A percentile compares a stretch with the other conserved stretches of the same genome.
These are phyloP conservation scores for Anoplophora glabripennis DNA, from an alignment of 1,140 invertebrate genomes.

Conservation along the genomic window DNA sequence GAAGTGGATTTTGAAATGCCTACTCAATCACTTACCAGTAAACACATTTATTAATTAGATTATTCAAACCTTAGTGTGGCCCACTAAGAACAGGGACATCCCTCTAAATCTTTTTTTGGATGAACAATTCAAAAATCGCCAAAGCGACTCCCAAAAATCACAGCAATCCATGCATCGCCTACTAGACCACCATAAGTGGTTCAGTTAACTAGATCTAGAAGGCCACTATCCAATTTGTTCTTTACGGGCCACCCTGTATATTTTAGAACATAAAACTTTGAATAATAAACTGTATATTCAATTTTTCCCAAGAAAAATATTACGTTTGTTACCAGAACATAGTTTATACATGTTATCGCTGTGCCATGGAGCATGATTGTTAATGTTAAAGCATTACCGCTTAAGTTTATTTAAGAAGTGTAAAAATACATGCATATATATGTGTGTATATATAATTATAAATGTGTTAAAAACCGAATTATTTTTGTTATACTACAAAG, in stretches of 20 bases:
- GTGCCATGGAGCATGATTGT: conserved; percentile 27
- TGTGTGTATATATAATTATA: conserved; percentile 22
- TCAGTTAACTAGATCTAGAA: too few relatives aligned
- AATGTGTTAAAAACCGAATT: conserved; percentile 35
- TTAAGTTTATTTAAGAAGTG: conserved; percentile 20
- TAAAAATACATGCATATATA: conserved; percentile 21
- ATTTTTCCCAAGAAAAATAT: neutral
- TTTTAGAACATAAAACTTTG: neutral
- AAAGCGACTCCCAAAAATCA: too few relatives aligned
- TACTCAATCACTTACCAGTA: neutral
- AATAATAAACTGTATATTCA: neutral
- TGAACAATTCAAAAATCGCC: too few relatives aligned
- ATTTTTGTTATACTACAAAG: conserved; percentile 40
- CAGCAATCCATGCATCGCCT: too few relatives aligned
- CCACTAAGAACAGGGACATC: too few relatives aligned
- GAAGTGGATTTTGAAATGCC: neutral
- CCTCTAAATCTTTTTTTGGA: too few relatives aligned
- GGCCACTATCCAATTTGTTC: too few relatives aligned
- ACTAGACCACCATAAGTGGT: too few relatives aligned
- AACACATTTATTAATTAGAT: too few relatives aligned
- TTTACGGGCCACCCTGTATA: too few relatives aligned
- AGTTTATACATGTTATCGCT: conserved; percentile 28
- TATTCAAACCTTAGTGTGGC: too few relatives aligned
- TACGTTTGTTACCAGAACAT: neutral
- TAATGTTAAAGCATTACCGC: conserved; percentile 12